Evolutionary conservation across 1,140 invertebrate species (phyloP).

Genomic region (Bombus turneri): DNA sequence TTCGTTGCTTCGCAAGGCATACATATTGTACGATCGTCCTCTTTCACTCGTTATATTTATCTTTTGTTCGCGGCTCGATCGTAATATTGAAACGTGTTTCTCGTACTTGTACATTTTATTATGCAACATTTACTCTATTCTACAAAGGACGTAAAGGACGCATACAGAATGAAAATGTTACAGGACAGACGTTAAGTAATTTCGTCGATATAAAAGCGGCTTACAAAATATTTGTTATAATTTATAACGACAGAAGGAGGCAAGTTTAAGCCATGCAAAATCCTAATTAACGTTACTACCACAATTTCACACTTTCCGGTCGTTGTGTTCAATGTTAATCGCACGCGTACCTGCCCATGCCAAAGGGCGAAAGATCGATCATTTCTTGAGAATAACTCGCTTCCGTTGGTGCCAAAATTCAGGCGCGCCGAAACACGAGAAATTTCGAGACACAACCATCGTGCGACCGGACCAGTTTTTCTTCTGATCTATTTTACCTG

Average conservation of each 20-base stretch:
- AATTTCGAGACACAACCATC: neutral
- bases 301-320: neutral
- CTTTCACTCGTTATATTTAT: neutral
- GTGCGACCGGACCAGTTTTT: neutral
- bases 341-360: too few relatives aligned
- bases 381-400: neutral
- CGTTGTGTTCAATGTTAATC: too few relatives aligned
- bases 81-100: neutral
- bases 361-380: neutral
- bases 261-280: neutral
- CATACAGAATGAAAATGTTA: neutral
- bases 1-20: too few relatives aligned
- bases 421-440: neutral
- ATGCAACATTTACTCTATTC: neutral
- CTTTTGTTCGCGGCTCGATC: neutral
- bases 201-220: neutral
- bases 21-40: too few relatives aligned
- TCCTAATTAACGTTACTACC: neutral
- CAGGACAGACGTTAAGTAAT: neutral
- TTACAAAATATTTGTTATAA: too few relatives aligned
- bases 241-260: too few relatives aligned
- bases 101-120: neutral
- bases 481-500: constrained; percentile 19
- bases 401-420: neutral
- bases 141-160: neutral